These are phyloP conservation scores for Myodes glareolus DNA, from an alignment of 2,113 vertebrate genomes.

Conservation along the genomic window DNA sequence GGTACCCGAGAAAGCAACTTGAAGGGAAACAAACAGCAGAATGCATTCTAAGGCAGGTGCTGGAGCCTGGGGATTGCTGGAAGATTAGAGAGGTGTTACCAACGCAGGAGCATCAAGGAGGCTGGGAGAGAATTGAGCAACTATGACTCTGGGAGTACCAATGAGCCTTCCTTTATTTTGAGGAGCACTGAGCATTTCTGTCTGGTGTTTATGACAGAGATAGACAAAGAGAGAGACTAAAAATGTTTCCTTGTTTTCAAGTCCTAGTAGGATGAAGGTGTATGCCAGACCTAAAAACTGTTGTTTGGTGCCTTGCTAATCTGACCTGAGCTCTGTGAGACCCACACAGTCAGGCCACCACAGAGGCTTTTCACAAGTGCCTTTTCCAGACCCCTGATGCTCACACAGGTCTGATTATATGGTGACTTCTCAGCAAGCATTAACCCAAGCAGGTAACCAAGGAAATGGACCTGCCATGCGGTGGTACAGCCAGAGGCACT, in stretches of 20 bases:
- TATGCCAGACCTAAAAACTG: neutral
- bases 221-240: neutral
- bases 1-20: neutral
- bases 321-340: neutral
- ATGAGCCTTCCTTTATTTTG: neutral
- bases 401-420: neutral
- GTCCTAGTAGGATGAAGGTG: neutral
- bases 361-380: neutral
- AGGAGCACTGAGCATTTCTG: neutral
- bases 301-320: neutral
- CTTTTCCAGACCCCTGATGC: neutral
- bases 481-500: neutral
- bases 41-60: neutral
- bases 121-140: neutral
- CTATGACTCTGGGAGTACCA: neutral
- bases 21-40: neutral
- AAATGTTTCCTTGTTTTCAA: neutral
- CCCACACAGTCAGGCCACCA: neutral
- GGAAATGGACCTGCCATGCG: neutral
- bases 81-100: neutral
- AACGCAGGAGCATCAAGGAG: neutral
- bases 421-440: neutral
- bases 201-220: neutral
- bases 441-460: neutral
- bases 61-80: neutral